Conservation (phyloP, 2,797 vertebrate species). For the Pempheris klunzingeri region DNA sequence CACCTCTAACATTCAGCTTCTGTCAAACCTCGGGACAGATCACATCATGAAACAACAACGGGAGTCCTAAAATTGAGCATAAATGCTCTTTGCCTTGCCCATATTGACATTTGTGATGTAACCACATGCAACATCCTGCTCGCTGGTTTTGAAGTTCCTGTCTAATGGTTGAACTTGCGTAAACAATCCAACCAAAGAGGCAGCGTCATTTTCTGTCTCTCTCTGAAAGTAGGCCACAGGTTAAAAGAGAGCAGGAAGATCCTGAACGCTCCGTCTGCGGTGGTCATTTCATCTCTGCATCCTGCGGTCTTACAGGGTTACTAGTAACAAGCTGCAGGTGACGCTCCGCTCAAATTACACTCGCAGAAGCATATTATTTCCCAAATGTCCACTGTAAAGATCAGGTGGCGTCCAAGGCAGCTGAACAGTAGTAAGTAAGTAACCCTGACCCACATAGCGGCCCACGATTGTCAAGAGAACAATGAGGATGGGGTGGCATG, state of each 20-base stretch:
- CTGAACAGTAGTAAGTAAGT: slow-evolving; percentile 25
- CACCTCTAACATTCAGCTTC: background rate
- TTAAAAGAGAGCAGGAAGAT: slow-evolving; percentile 50
- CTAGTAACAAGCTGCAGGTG: slow-evolving; percentile 56
- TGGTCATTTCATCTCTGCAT: slow-evolving; percentile 59
- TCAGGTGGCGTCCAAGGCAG: slow-evolving; percentile 47
- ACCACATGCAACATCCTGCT: slow-evolving; percentile 12
- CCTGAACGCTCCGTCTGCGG: slow-evolving; percentile 36
- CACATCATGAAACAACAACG: background rate
- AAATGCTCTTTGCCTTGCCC: background rate
- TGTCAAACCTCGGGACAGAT: background rate
- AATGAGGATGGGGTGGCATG: slow-evolving; percentile 14
- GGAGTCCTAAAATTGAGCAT: background rate
- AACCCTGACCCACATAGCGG: slow-evolving; percentile 61
- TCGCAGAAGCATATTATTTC: slow-evolving; percentile 66
- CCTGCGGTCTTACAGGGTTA: slow-evolving; percentile 73
- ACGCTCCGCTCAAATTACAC: slow-evolving; percentile 67
- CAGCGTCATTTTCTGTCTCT: slow-evolving; percentile 23
- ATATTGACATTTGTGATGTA: slow-evolving; percentile 42
- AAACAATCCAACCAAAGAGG: slow-evolving; percentile 6
- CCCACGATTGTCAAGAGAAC: slow-evolving; percentile 24
- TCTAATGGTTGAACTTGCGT: background rate
- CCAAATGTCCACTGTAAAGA: slow-evolving; percentile 59
- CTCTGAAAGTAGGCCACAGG: slow-evolving; percentile 57
- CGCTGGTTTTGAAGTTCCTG: slow-evolving; percentile 5